A percentile compares a stretch with the other conserved stretches of the same genome.
These are phyloP conservation scores for Gastrophysa polygoni DNA, from an alignment of 2,888 invertebrate species.

Conservation along the genomic window DNA sequence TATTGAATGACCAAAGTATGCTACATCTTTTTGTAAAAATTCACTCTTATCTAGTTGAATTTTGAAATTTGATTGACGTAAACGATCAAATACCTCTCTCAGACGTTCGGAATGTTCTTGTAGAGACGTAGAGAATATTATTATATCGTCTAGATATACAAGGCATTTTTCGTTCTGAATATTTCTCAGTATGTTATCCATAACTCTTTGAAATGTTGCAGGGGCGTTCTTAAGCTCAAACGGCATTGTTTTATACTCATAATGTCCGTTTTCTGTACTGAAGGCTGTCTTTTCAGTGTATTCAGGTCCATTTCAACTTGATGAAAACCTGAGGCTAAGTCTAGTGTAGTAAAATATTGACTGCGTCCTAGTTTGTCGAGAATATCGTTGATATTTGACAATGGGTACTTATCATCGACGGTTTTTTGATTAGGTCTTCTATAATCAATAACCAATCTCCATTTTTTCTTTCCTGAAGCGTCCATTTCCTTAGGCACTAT, in stretches of 20 bases:
- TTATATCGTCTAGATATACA: conserved; percentile 11
- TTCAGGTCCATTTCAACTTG: conserved; percentile 20
- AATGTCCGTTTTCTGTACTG: conserved; percentile 14
- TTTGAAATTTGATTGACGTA: conserved; percentile 20
- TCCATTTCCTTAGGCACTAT: conserved; percentile 27
- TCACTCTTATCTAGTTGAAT: conserved; percentile 32
- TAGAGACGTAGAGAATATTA: conserved; percentile 4
- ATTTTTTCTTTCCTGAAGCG: conserved; percentile 19
- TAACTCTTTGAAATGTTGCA: conserved; percentile 24
- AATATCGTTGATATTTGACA: conserved; percentile 17
- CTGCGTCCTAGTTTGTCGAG: conserved; percentile 10
- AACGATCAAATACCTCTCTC: conserved; percentile 1
- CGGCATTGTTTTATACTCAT: conserved; percentile 16
- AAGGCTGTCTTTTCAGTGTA: conserved; percentile 25
- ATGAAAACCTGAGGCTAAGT: conserved; percentile 23
- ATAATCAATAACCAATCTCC: conserved; percentile 7
- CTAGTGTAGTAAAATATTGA: conserved; percentile 13
- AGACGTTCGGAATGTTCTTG: conserved; percentile 44
- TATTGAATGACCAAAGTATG: conserved; percentile 32
- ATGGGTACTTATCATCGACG: conserved; percentile 2
- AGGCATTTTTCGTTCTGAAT: conserved; percentile 5
- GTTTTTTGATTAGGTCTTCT: conserved; percentile 8
- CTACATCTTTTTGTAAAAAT: conserved; percentile 26
- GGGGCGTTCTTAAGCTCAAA: conserved; percentile 19
- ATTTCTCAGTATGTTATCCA: conserved; percentile 25